Percentiles rank a stretch among this genome's conserved stretches.
phyloP scores from a whole-genome alignment of 2,113 vertebrate genomes.

The Natator depressus region DNA sequence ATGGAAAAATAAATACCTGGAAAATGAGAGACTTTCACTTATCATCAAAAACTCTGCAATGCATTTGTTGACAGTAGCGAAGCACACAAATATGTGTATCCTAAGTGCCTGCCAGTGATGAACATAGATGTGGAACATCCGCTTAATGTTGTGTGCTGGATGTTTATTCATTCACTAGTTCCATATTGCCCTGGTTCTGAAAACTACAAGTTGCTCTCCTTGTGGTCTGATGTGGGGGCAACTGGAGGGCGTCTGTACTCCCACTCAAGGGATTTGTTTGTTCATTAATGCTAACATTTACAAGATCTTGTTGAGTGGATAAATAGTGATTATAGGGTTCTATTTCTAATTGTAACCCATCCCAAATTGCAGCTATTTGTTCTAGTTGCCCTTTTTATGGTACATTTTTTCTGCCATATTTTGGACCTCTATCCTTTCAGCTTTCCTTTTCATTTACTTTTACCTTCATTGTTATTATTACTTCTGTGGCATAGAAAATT shows the following conservation, averaged over 20 bases:
- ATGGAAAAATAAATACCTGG: background rate
- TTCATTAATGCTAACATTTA: conserved; percentile 2
- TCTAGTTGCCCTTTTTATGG: background rate
- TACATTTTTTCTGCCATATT: background rate
- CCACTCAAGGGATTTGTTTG: conserved; percentile 27
- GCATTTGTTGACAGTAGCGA: background rate
- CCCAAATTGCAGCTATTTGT: background rate
- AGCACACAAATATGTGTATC: background rate
- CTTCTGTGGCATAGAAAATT: background rate
- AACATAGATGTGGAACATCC: background rate
- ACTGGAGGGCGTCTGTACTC: conserved; percentile 31
- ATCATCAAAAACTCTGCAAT: background rate
- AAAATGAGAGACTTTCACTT: background rate
- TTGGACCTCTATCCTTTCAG: background rate
- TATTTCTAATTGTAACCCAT: background rate
- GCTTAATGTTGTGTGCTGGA: background rate
- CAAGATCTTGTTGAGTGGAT: conserved; percentile 28
- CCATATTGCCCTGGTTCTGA: conserved; percentile 1
- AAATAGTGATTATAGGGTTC: conserved; percentile 21
- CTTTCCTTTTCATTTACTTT: background rate
- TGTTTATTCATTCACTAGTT: conserved; percentile 11
- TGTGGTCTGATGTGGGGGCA: background rate
- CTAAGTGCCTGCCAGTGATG: background rate
- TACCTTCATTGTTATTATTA: background rate
- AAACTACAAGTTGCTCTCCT: conserved; percentile 19